These are phyloP conservation scores for Pachyseris speciosa DNA, from an alignment of 64 coral and sea anemone genomes.

Conservation along the genomic window DNA sequence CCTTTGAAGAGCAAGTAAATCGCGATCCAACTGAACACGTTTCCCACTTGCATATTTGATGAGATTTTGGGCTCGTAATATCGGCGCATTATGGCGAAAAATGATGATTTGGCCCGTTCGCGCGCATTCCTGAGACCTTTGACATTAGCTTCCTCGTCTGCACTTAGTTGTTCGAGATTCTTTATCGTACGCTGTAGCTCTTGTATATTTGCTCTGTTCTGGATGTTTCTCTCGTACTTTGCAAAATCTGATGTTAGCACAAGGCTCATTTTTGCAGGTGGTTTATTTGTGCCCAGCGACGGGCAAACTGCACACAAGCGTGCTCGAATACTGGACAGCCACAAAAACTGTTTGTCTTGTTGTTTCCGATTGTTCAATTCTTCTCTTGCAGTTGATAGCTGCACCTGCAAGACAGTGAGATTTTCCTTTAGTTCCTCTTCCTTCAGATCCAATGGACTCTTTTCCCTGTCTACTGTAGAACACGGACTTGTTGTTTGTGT, in stretches of 20 bases:
- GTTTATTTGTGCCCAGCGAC: conserved; percentile 11
- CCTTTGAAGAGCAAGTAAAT: conserved; percentile 34
- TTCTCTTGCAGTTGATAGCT: neutral
- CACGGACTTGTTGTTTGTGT: neutral
- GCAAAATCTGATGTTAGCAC: neutral
- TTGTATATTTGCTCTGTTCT: conserved; percentile 26
- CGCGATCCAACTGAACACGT: neutral
- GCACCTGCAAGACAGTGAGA: neutral
- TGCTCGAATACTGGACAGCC: neutral
- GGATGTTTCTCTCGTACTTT: conserved; percentile 40
- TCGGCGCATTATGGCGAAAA: conserved; percentile 19
- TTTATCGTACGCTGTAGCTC: conserved; percentile 22
- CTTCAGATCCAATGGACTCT: neutral
- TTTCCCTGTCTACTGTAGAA: neutral
- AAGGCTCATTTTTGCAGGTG: conserved; percentile 11
- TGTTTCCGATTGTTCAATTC: neutral
- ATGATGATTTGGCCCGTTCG: conserved; percentile 33
- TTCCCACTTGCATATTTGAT: conserved; percentile 36
- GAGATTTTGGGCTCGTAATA: conserved; percentile 30
- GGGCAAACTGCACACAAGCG: neutral
- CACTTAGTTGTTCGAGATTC: conserved; percentile 4
- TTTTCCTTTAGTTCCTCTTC: too few species aligned
- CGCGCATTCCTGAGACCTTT: conserved; percentile 6
- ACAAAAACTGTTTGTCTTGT: conserved; percentile 2
- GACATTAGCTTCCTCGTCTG: conserved; percentile 5